Percentiles rank a stretch among this genome's conserved stretches.
phyloP scores from a whole-genome alignment of 2,888 invertebrate species.

The Cybosia mesomella region DNA sequence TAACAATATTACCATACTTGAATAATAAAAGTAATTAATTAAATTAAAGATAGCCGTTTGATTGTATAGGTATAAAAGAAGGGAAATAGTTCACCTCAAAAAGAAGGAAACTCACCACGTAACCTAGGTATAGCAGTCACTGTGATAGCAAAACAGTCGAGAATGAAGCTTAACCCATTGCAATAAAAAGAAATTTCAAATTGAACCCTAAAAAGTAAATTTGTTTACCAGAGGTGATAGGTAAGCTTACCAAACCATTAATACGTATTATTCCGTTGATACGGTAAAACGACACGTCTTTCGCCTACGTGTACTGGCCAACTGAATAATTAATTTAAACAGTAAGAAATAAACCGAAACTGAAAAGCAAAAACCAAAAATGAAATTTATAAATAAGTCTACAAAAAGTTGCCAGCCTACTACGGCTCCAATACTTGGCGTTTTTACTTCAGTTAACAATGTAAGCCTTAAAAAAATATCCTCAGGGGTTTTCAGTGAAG shows the following conservation, averaged over 20 bases:
- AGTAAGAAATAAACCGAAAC: not conserved
- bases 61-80: too few relatives aligned
- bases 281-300: not conserved
- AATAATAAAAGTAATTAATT: too few relatives aligned
- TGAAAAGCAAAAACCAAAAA: too few relatives aligned
- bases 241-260: not conserved
- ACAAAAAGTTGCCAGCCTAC: slow-evolving; percentile 7
- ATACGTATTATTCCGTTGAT: not conserved
- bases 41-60: too few relatives aligned
- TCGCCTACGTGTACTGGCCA: too few relatives aligned
- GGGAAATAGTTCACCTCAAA: too few relatives aligned
- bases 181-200: not conserved
- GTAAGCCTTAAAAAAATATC: slow-evolving; percentile 19
- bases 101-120: too few relatives aligned
- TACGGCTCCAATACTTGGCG: not conserved
- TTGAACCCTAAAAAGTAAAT: not conserved
- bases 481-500: slow-evolving; percentile 4
- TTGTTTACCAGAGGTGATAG: not conserved
- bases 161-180: not conserved
- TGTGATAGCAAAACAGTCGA: not conserved
- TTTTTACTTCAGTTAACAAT: slow-evolving; percentile 15
- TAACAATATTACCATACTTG: too few relatives aligned
- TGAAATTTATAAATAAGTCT: too few relatives aligned
- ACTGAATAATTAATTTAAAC: not conserved
- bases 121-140: too few relatives aligned